Conservation (phyloP, 2,888 invertebrate species). For the Cosmia pyralina region DNA sequence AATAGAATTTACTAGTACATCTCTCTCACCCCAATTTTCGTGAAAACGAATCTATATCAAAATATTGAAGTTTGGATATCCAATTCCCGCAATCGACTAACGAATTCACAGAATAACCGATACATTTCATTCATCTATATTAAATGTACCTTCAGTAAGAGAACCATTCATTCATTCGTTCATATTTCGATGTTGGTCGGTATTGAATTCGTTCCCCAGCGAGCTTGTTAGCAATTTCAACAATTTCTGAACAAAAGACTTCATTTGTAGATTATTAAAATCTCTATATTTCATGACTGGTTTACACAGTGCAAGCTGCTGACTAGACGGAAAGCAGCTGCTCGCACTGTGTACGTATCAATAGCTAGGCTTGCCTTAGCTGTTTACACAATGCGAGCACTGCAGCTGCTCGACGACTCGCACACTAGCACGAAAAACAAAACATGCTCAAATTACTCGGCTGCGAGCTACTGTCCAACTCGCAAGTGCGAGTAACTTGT, state of each 20-base stretch:
- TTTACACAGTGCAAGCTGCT: too few relatives aligned
- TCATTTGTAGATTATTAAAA: conserved; percentile 54
- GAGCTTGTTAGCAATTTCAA: conserved; percentile 71
- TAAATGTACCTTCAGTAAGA: conserved; percentile 28
- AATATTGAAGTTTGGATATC: conserved; percentile 7
- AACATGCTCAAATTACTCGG: too few relatives aligned
- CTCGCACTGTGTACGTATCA: too few relatives aligned
- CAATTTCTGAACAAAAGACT: conserved; percentile 36
- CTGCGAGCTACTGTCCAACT: too few relatives aligned
- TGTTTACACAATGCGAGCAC: too few relatives aligned
- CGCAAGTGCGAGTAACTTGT: too few relatives aligned
- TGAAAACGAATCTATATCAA: conserved; percentile 6
- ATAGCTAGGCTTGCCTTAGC: too few relatives aligned
- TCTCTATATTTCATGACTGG: too few relatives aligned
- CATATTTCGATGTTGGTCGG: conserved; percentile 48
- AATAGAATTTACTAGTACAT: background rate
- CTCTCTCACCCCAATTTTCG: background rate
- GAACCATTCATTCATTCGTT: conserved; percentile 48
- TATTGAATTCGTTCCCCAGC: conserved; percentile 65
- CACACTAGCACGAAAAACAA: too few relatives aligned
- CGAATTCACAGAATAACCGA: conserved; percentile 35
- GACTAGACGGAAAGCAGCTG: too few relatives aligned
- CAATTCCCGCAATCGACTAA: conserved; percentile 12
- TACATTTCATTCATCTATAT: conserved; percentile 47
- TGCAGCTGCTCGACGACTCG: too few relatives aligned